Conservation (phyloP, 2,797 vertebrate species). For the Paguma larvata region DNA sequence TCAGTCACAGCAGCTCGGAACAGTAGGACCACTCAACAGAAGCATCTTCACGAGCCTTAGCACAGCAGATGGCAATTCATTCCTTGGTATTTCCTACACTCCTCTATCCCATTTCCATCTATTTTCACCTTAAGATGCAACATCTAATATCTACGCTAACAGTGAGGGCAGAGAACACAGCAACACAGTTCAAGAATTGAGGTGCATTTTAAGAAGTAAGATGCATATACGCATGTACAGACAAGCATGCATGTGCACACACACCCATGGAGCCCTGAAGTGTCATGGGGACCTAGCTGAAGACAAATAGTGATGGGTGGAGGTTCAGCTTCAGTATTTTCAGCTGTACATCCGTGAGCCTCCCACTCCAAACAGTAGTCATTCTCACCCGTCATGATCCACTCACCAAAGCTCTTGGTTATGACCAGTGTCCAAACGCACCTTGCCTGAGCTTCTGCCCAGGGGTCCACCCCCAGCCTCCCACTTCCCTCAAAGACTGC, state of each 20-base stretch:
- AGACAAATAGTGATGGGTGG: rapidly evolving
- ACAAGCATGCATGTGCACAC: rapidly evolving
- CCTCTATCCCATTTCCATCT: not conserved
- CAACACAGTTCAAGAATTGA: not conserved
- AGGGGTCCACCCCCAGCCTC: not conserved
- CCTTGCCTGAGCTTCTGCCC: not conserved
- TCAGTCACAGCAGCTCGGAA: not conserved
- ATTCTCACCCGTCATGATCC: not conserved
- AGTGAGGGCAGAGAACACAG: not conserved
- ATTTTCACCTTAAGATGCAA: not conserved
- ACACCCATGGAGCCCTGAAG: not conserved
- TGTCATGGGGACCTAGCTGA: not conserved
- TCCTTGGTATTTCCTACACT: not conserved
- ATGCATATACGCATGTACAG: too few species aligned
- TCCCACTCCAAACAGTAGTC: not conserved
- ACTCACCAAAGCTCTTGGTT: not conserved
- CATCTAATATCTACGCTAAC: not conserved
- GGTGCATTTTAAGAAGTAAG: not conserved
- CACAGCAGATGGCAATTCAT: not conserved
- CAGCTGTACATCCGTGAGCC: not conserved
- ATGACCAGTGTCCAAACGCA: not conserved
- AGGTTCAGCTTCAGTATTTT: too few species aligned
- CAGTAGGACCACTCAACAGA: not conserved
- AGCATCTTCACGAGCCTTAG: not conserved
- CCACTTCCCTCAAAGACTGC: rapidly evolving